Base-by-base conservation (phyloP, 2,888 invertebrate genomes). In the Petrolisthes manimaculis region DNA sequence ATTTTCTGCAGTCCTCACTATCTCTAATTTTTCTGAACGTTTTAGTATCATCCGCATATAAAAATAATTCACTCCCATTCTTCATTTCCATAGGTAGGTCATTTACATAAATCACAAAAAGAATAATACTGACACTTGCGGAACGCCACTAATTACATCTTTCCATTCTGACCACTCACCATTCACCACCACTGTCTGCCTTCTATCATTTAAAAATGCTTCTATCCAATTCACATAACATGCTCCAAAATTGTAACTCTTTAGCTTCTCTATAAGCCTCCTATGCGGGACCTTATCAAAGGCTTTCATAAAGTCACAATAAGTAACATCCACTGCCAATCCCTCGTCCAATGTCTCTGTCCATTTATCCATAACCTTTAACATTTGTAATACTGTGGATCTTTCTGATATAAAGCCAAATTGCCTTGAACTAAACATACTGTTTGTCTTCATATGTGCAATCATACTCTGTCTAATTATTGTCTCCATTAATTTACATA, bases 271-370 rank as follows among this genome's bases (percentile, higher is more conserved):
- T 14, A 83, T 5, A 4, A 83, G 69, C 9, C 71, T 54, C 18
- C 21, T 21, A 37, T 83, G 83, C 24, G 83, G 83, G 67, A 83
- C 83, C 71, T 51, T 83, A 37, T 69, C 83, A 83, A 83, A 83
- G 69, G 69, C 69, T n/a, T 83, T 83, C 83, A 67, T 56, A 51
- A 83, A 81, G 24, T 81, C 81, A 6, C 24, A 56, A n/a, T 81
- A 81, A 12, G 55, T 56, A 4, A 81, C 81, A 56, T 81, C 81
- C 5, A 55, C 81, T 21, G 81, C 81, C 81, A 51, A 56, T 54
- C 55, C 56, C 9, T 55, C 37, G 12, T 81, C 81, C 18, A 54
- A 5, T 5, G 81, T 56, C 61, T 81, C 81, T n/a, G 81, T 81
- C 81, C 81, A 56, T 81, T 5, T 61, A 51, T 80, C 80, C n/a